These are phyloP conservation scores for Syngnathus rostellatus DNA, from an alignment of 2,797 vertebrate species.

Conservation along the genomic window DNA sequence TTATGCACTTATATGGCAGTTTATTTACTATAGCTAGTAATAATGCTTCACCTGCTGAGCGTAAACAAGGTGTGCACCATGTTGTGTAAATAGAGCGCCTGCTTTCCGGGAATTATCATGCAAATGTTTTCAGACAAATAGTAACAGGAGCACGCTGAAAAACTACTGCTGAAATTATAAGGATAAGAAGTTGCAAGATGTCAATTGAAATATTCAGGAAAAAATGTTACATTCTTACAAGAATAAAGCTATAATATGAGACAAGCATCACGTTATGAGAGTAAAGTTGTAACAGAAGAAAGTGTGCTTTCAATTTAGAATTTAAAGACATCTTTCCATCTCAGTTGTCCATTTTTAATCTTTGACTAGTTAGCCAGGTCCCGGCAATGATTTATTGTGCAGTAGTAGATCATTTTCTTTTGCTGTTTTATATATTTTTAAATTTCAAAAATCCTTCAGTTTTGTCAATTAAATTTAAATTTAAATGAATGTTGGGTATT, in stretches of 20 bases:
- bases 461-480: background rate
- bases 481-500: background rate
- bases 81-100: background rate
- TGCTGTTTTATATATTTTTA: background rate
- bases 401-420: background rate
- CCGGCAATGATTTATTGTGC: background rate
- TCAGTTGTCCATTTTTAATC: background rate
- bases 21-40: background rate
- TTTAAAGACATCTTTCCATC: background rate
- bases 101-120: background rate
- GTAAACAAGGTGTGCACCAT: background rate
- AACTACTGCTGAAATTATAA: background rate
- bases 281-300: no score
- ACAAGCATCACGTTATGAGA: no score
- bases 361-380: background rate
- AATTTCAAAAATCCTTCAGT: background rate
- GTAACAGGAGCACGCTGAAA: background rate
- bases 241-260: no score
- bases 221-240: no score
- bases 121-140: background rate
- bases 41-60: background rate
- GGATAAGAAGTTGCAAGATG: background rate
- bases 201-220: no score
- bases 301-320: no score
- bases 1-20: background rate